Evolutionary conservation across 1,140 invertebrate species (phyloP), one percentile per base, ranked within the genome.

Genomic region (Sarcophaga bullata): DNA sequence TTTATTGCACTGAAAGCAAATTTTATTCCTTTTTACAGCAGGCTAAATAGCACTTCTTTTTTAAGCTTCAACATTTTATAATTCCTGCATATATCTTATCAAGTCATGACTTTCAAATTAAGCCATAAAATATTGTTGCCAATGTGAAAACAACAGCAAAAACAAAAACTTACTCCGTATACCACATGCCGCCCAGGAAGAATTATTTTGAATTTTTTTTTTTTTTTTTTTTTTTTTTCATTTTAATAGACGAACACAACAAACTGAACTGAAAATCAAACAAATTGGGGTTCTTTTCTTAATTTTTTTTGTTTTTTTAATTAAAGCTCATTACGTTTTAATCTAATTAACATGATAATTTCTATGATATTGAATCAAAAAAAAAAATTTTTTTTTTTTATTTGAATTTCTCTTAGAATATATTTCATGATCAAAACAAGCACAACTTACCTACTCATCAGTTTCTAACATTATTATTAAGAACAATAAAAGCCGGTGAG

Each of bases 271-370:
- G 25, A 37, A 37, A 37, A 2, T 37, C 1, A 37, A 37, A 4
- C 25, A 37, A 37, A 37, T 2, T 37, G 25, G 25, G 25, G 25
- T 37, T 37, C 25, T 37, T 37, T 2, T 37, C 25, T 68, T 68
- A 68, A 68, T 68, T 68, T 19, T 19, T 7, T 19, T 68, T 19
- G 0, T 50, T 78, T 50, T 7, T 25, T 78, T 19, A 17, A 8
- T 19, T 37, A 37, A 37, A 37, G 25, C 58, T 72, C 13, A 50
- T 78, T 50, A 78, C 50, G 25, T 78, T 78, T 50, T 78, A 78
- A 78, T 78, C 75, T 78, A 78, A 78, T 78, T 78, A 78, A 78
- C 75, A 78, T 78, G 75, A 17, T 37, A 37, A 37, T 78, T 78
- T 78, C 50, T 48, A 78, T 78, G 75, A 50, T 78, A 25, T 11